Base-by-base conservation (phyloP, 2,888 invertebrate genomes). In the Mystacides longicornis region DNA sequence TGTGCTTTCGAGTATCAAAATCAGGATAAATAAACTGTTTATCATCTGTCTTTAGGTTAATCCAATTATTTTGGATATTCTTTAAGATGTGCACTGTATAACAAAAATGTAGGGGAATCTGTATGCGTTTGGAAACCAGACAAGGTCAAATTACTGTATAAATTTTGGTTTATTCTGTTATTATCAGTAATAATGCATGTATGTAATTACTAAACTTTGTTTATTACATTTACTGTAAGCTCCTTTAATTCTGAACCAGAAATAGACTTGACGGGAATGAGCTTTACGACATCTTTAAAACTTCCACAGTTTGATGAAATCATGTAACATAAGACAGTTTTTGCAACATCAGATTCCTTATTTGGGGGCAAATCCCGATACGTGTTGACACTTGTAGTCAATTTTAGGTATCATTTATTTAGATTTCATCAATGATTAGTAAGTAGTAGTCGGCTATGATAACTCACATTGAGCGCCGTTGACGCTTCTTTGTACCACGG, bases 61-160 rank as follows among this genome's bases (percentile, higher is more conserved):
- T 21, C 49, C 49, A 49, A 49, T 49, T 49, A 23, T 49, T 49
- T 23, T 23, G 18, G 16, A 49, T 49, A 23, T 49, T 49, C 23
- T 49, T 49, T 9, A 49, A 49, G 9, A 49, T 23, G 19, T 49
- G 49, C 3, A 49, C 49, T 27, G 27, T 27, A 11, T 27, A 27
- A 27, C 11, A 27, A 11, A 27, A 27, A 27, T 27, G 27, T 27
- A 7, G 27, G 27, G 22, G 16, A 23, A 23, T 49, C 51, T 43
- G 14, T 5, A 16, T 43, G 43, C 16, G 14, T 16, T 11, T 16
- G 18, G 14, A 11, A 11, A 43, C 18, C 16, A 18, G 43, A 18
- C 18, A 5, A 16, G 43, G 9, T 16, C 14, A 43, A 43, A 43
- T 14, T 43, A 18, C 18, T 43, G 16, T 14, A 43, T 18, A 43